Evolutionary conservation across 2,113 vertebrate genomes (phyloP).

Genomic region (Nothobranchius furzeri): DNA sequence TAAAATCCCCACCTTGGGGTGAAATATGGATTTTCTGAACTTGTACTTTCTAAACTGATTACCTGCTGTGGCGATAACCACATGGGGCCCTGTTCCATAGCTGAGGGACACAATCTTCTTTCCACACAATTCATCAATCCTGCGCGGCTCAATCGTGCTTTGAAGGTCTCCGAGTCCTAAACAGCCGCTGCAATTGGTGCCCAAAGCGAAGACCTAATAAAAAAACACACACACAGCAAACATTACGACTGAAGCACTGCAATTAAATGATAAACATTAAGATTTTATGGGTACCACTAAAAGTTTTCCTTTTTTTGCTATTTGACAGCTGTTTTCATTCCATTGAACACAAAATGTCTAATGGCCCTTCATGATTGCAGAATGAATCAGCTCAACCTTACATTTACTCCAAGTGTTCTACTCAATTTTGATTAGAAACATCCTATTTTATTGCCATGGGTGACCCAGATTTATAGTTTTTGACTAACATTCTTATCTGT

Average conservation of each 20-base stretch:
- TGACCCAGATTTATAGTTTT: too few relatives aligned
- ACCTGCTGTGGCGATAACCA: conserved; percentile 94
- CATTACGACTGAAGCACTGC: not conserved
- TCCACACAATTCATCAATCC: conserved; percentile 88
- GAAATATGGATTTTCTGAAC: conserved; percentile 27
- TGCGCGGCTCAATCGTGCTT: conserved; percentile 91
- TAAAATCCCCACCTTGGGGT: conserved; percentile 6
- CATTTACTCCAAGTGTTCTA: too few relatives aligned
- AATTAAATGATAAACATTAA: not conserved
- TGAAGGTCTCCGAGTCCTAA: conserved; percentile 92
- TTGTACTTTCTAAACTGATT: conserved; percentile 44
- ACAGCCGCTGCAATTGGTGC: conserved; percentile 96
- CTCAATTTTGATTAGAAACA: too few relatives aligned
- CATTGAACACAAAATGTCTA: too few relatives aligned
- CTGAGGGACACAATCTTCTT: conserved; percentile 94
- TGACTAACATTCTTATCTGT: too few relatives aligned
- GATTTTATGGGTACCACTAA: not conserved
- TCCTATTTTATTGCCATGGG: too few relatives aligned
- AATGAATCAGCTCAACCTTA: too few relatives aligned
- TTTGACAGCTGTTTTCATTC: too few relatives aligned
- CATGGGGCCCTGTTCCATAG: conserved; percentile 96
- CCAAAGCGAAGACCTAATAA: conserved; percentile 91
- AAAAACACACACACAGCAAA: conserved; percentile 10
- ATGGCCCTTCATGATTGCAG: too few relatives aligned
- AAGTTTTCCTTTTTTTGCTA: not conserved